These are phyloP conservation scores for Calliphora vicina DNA, from an alignment of 1,140 invertebrate genomes.

Conservation along the genomic window DNA sequence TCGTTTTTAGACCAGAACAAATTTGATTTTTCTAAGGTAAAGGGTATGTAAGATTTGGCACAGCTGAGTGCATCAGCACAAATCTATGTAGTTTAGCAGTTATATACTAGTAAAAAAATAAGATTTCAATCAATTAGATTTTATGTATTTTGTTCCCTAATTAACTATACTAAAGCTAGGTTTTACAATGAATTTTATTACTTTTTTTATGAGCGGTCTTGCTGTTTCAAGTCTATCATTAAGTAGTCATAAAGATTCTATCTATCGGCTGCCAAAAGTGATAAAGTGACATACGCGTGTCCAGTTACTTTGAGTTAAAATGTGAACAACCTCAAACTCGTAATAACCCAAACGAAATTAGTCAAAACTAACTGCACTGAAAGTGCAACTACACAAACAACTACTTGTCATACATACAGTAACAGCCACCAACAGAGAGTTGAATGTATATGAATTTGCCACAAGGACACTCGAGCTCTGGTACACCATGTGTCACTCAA, in stretches of 20 bases:
- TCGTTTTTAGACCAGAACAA: no score
- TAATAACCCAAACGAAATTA: not conserved
- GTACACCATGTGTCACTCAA: not conserved
- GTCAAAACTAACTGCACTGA: not conserved
- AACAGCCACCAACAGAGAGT: not conserved
- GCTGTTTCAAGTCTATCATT: conserved; percentile 14
- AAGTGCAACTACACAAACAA: not conserved
- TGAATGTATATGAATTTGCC: not conserved
- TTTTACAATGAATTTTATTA: not conserved
- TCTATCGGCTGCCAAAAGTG: conserved; percentile 18
- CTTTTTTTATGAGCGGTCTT: not conserved
- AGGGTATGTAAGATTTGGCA: no score
- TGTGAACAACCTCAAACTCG: not conserved
- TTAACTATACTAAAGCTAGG: not conserved
- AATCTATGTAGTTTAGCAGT: no score
- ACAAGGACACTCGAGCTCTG: not conserved
- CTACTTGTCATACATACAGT: not conserved
- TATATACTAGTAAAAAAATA: no score
- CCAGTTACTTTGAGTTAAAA: not conserved
- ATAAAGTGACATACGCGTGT: conserved; percentile 26
- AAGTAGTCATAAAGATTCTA: conserved; percentile 35
- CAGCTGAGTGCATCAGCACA: no score
- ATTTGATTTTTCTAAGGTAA: no score
- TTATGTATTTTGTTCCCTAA: no score
- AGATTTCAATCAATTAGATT: no score